phyloP scores from a whole-genome alignment of 64 coral and sea anemone genomes.

The Porites lutea region DNA sequence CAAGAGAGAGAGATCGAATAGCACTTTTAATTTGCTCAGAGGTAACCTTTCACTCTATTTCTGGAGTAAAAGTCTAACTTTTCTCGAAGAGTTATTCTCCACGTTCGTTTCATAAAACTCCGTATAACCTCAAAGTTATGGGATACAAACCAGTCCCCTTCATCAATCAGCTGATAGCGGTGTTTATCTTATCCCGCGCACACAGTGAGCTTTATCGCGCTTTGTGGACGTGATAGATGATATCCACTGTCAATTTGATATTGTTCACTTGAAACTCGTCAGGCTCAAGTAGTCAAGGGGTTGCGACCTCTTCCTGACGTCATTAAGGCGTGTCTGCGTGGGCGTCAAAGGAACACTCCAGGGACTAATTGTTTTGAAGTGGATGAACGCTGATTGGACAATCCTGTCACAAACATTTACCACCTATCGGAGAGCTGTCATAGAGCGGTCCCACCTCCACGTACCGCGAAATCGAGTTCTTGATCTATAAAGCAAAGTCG shows the following conservation, averaged over 20 bases:
- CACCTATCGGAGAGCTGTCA: constrained; percentile 93
- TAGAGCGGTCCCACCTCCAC: constrained; percentile 75
- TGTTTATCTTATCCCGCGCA: constrained; percentile 80
- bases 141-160: background rate
- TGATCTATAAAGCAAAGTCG: constrained; percentile 63
- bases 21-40: background rate
- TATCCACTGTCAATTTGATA: constrained; percentile 62
- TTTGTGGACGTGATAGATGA: constrained; percentile 59
- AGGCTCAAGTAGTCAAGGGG: constrained; percentile 49
- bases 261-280: constrained; percentile 66
- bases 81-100: background rate
- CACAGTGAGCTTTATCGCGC: constrained; percentile 67
- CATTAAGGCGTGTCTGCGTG: constrained; percentile 85
- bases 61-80: background rate
- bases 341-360: constrained; percentile 82
- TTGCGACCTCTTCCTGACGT: constrained; percentile 86
- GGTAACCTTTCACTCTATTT: constrained; percentile 20
- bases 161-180: constrained; percentile 34
- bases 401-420: constrained; percentile 72
- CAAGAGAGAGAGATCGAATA: constrained; percentile 27
- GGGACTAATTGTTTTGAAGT: constrained; percentile 86
- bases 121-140: background rate
- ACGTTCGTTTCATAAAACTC: background rate
- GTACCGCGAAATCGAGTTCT: constrained; percentile 39
- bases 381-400: constrained; percentile 68